These are phyloP conservation scores for Meganola albula DNA, from an alignment of 2,888 invertebrate species.

Conservation along the genomic window DNA sequence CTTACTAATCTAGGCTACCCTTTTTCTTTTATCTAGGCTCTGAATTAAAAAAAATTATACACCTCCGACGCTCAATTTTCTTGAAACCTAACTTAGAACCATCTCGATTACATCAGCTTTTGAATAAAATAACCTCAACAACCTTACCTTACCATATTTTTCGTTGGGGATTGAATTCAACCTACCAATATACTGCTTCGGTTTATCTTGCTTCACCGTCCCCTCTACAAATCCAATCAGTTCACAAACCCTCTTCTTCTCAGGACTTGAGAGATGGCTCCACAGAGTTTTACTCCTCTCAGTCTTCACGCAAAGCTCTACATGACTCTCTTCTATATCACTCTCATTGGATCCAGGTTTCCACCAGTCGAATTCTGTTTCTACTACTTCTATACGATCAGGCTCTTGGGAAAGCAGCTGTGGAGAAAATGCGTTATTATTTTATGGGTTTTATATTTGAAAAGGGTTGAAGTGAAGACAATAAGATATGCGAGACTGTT, in stretches of 20 bases:
- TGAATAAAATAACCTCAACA: too few relatives aligned
- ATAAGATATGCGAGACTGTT: too few relatives aligned
- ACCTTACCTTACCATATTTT: too few relatives aligned
- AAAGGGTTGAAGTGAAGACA: too few relatives aligned
- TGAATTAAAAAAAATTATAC: too few relatives aligned
- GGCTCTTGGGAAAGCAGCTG: slow-evolving; percentile 63
- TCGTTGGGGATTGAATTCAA: not conserved
- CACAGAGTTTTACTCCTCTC: slow-evolving; percentile 75
- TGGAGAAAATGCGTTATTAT: too few relatives aligned
- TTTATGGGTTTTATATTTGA: too few relatives aligned
- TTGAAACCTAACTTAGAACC: too few relatives aligned
- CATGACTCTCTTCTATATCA: slow-evolving; percentile 39
- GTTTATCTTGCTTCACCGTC: slow-evolving; percentile 59
- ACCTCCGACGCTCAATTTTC: too few relatives aligned
- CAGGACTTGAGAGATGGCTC: slow-evolving; percentile 81
- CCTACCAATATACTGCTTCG: slow-evolving; percentile 79
- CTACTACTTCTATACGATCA: slow-evolving; percentile 64
- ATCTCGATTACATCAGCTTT: too few relatives aligned
- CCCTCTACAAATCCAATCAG: slow-evolving; percentile 81
- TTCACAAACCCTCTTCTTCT: slow-evolving; percentile 78
- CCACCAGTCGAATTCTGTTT: slow-evolving; percentile 72
- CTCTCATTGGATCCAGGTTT: slow-evolving; percentile 46
- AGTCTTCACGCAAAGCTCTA: slow-evolving; percentile 71
- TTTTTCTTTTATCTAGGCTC: too few relatives aligned
- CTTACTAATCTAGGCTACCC: too few relatives aligned